phyloP scores from a whole-genome alignment of 2,113 vertebrate species.

The Pundamilia nyererei region DNA sequence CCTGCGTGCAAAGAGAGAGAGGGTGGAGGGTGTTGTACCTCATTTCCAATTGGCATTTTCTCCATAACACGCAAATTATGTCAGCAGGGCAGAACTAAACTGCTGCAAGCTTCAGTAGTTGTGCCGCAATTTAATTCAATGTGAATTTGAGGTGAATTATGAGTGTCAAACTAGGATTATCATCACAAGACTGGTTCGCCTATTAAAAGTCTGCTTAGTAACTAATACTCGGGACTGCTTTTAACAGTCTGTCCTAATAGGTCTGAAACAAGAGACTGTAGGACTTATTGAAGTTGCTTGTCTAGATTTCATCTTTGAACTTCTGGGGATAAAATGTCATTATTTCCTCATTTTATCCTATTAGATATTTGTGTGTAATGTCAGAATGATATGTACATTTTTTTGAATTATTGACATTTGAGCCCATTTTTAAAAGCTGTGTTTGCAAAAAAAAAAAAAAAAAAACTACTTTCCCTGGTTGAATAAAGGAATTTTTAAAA shows the following conservation, averaged over 20 bases:
- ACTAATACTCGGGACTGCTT: background rate
- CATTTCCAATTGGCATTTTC: conserved; percentile 5
- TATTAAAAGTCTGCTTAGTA: background rate
- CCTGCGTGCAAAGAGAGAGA: background rate
- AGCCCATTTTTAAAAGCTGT: background rate
- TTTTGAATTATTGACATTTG: background rate
- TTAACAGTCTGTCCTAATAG: background rate
- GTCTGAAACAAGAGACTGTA: background rate
- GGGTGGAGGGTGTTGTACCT: background rate
- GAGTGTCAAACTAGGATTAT: conserved; percentile 20
- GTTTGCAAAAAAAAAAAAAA: background rate
- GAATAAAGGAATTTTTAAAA: background rate
- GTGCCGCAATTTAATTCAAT: background rate
- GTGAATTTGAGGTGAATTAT: conserved; percentile 21
- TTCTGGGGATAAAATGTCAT: background rate
- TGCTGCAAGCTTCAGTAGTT: background rate
- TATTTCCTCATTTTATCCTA: background rate
- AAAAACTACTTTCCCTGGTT: background rate
- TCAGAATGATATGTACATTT: background rate
- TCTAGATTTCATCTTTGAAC: background rate
- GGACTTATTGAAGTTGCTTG: background rate
- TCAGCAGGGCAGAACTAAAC: conserved; percentile 42
- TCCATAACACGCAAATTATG: background rate
- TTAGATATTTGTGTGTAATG: background rate
- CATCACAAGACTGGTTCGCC: background rate